Evolutionary conservation across 64 coral and sea anemone genomes (phyloP).

Genomic region (Trachythela sp.): DNA sequence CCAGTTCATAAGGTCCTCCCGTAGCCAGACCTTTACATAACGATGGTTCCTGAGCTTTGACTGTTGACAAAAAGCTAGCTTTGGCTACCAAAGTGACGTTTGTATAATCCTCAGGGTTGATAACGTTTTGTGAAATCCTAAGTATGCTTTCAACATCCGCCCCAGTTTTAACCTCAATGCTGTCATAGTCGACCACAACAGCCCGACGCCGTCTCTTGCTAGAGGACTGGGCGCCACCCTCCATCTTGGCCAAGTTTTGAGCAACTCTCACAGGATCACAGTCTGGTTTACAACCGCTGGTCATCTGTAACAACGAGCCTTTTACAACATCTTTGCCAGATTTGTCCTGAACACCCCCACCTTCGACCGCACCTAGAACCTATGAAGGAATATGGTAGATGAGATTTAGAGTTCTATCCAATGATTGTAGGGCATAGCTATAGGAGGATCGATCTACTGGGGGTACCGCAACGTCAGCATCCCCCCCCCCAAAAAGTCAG

Average conservation of each 20-base stretch:
- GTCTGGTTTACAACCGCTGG: neutral
- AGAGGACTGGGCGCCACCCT: neutral
- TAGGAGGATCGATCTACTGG: too few species aligned
- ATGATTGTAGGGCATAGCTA: too few species aligned
- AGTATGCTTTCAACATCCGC: neutral
- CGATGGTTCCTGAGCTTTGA: constrained; percentile 12
- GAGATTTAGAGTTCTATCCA: too few species aligned
- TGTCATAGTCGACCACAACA: neutral
- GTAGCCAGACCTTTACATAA: constrained; percentile 43
- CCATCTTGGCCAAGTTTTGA: neutral
- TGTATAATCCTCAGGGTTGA: constrained; percentile 29
- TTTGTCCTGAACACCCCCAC: neutral
- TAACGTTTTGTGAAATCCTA: neutral
- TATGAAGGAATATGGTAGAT: neutral
- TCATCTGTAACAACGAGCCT: neutral
- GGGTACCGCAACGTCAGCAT: too few species aligned
- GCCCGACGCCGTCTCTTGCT: neutral
- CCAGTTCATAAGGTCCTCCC: constrained; percentile 10
- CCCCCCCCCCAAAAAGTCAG: too few species aligned
- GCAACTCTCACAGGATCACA: neutral
- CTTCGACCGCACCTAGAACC: neutral
- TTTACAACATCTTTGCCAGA: neutral
- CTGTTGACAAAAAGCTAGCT: neutral
- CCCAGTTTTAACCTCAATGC: neutral
- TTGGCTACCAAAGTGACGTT: constrained; percentile 12